A percentile compares a stretch with the other conserved stretches of the same genome.
Conservation (phyloP, 2,797 vertebrate species). For the Vultur gryphus region DNA sequence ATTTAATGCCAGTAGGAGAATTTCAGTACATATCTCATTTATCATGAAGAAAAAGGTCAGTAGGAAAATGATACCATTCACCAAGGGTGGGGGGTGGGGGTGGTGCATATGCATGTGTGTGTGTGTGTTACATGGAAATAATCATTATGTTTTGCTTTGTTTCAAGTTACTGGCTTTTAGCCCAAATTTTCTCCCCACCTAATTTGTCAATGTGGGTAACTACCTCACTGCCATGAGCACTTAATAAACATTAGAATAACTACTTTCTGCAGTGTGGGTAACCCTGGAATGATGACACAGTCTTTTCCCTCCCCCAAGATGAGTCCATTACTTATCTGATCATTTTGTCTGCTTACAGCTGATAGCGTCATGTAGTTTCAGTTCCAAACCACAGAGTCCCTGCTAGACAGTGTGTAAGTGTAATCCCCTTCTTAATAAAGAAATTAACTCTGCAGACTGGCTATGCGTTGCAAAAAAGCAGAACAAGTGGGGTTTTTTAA, state of each 20-base stretch:
- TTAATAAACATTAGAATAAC: background rate
- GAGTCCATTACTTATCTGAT: background rate
- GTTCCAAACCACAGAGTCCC: background rate
- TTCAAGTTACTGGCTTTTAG: background rate
- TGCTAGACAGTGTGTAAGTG: background rate
- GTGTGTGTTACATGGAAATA: background rate
- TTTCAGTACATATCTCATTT: background rate
- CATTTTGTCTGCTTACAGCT: background rate
- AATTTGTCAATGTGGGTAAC: background rate
- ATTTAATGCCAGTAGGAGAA: background rate
- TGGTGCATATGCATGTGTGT: too few relatives aligned
- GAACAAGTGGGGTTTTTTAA: rapidly evolving
- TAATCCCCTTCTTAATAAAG: background rate
- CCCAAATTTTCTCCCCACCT: background rate
- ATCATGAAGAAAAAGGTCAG: background rate
- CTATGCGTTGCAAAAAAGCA: background rate
- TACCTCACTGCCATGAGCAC: background rate
- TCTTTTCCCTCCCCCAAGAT: background rate
- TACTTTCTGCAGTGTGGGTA: background rate
- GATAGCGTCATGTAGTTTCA: background rate
- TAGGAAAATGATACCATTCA: background rate
- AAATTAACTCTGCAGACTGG: background rate
- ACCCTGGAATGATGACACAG: background rate
- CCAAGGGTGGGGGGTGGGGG: too few relatives aligned
- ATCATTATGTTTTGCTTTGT: background rate